Conservation (phyloP, 2,797 vertebrate genomes). For the Pangasius djambal region DNA sequence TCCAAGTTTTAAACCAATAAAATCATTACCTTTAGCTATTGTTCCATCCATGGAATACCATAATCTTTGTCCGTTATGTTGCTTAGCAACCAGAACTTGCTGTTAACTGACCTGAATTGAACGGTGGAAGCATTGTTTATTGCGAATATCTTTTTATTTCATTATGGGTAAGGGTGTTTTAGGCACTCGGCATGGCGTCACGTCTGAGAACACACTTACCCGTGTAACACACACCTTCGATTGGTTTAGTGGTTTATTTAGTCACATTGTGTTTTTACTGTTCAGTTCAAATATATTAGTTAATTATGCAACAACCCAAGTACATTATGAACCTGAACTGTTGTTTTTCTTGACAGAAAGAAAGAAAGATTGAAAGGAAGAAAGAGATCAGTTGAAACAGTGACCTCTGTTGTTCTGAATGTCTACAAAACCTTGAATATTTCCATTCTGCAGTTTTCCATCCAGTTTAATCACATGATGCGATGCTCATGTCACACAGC, state of each 20-base stretch:
- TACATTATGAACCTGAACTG: neutral
- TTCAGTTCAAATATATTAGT: neutral
- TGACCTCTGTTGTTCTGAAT: too few relatives aligned
- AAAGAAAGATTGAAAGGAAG: too few relatives aligned
- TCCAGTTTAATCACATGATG: neutral
- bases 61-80: neutral
- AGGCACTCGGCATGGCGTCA: neutral
- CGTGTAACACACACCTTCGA: neutral
- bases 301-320: neutral
- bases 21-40: neutral
- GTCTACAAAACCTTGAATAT: neutral
- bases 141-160: neutral
- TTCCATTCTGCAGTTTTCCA: neutral
- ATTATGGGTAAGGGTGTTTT: neutral
- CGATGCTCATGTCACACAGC: neutral
- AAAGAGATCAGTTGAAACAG: too few relatives aligned
- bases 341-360: too few relatives aligned
- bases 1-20: neutral
- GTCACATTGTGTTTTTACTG: neutral
- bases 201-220: neutral
- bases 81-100: conserved; percentile 2
- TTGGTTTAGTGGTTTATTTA: neutral
- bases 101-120: neutral
- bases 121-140: neutral
- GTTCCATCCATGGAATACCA: neutral